Base-by-base conservation (phyloP, 2,797 vertebrate genomes). In the Gephyroberyx darwinii region DNA sequence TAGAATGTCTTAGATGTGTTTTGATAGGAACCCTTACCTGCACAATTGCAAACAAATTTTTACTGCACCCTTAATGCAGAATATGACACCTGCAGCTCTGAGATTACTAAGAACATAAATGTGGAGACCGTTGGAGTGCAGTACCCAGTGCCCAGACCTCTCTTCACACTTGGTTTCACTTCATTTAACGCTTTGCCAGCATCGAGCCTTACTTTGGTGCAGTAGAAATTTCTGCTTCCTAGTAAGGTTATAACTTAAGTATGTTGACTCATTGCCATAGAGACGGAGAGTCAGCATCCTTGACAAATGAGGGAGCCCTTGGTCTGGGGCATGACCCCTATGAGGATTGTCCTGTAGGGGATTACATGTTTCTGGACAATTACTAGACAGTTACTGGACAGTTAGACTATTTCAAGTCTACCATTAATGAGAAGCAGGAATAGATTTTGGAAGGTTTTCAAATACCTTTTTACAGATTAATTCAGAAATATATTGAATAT, bases 141-240 rank as follows among this genome's bases (percentile, higher is more conserved):
- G 17, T 43, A 53, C 35, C 54, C 53, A 63, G 41, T 67, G 55
- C 20, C 64, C 63, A 71, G 12, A 2, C 51, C 58, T 73, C 70
- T 73, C 82, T 85, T 88, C 81, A 82, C 87, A 83, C 82, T 88
- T 82, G 83, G 87, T 90, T 91, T 81, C 85, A 80, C 85, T 84
- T 82, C 71, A 26, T 26, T 26, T 26, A 26, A 26, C 77, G 41
- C 17, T 59, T 52, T 39, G 65, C 66, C 83, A 75, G 65, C 71
- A 75, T 79, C 58, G 74, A 74, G 73, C 67, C 74, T 69, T 33
- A 61, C 41, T 84, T 55, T 76, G 67, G 65, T 65, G 76, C 70
- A 55, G 41, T 59, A 45, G 52, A 53, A 76, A 54, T 43, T 67
- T 82, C 58, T 84, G 60, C 84, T 60, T 82, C 92, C 92, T 77